Base-by-base conservation (phyloP, 2,888 invertebrate genomes). In the Deroplatys truncata region DNA sequence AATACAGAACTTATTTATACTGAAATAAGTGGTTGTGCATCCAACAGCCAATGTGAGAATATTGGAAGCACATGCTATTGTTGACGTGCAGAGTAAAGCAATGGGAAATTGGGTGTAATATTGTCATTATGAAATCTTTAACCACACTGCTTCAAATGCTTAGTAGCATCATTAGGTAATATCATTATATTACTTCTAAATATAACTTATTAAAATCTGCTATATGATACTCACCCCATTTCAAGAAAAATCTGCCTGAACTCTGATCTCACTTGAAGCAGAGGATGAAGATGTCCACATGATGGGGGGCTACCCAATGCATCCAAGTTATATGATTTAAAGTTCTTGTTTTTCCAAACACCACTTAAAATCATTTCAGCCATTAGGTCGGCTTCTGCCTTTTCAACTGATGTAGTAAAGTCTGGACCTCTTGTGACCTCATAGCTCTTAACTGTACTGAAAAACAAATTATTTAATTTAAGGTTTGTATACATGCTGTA, bases 161-260 rank as follows among this genome's bases (percentile, higher is more conserved):
- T 31, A 31, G 5, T 31, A 31, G 31, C 31, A 31, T 31, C 31
- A 31, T 31, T 31, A 31, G 31, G 5, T n/a, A n/a, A n/a, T 31
- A 35, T 8, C 43, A 43, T 43, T 43, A 43, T 43, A 43, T 13
- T 43, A 43, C 13, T 13, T 43, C 43, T 43, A 43, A 43, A 43
- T 13, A 43, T 7, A 43, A 43, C 13, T 35, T 43, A 13, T 43
- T 13, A 13, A 43, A 43, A 43, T 43, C 13, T 43, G 13, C 13
- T 13, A 1, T 43, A 20, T 4, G 16, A 9, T 20, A 49, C 86
- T 84, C 16, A 89, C 89, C 99, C 99, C 99, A 99, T 98, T 94
- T 99, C 99, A 83, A 99, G 94, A 94, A 99, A 99, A 91, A 99
- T 99, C 93, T 99, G 98, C 20, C 99, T 95, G 94, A 99, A 99